A percentile compares a stretch with the other conserved stretches of the same genome.
These are phyloP conservation scores for Hyposoter dolosus DNA, from an alignment of 2,888 invertebrate genomes.

Conservation along the genomic window DNA sequence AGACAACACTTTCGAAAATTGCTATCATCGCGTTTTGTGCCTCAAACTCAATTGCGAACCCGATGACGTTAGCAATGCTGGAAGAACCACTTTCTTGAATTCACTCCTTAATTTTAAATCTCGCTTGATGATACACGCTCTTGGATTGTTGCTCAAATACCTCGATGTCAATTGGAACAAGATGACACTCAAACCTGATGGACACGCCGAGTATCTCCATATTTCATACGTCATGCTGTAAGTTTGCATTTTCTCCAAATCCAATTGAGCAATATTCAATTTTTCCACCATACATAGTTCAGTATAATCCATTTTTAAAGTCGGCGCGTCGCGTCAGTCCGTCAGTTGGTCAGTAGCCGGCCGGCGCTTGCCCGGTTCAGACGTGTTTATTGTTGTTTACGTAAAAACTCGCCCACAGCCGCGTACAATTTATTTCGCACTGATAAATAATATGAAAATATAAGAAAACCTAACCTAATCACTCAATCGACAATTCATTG, in stretches of 20 bases:
- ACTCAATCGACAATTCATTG: background rate
- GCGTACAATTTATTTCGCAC: background rate
- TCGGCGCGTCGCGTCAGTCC: background rate
- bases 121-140: slow-evolving; percentile 88
- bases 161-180: slow-evolving; percentile 89
- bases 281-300: too few species aligned
- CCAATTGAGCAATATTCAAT: background rate
- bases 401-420: background rate
- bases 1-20: slow-evolving; percentile 87
- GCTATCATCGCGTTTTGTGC: slow-evolving; percentile 86
- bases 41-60: slow-evolving; percentile 87
- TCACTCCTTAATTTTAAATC: slow-evolving; percentile 88
- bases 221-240: slow-evolving; percentile 88
- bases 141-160: slow-evolving; percentile 90
- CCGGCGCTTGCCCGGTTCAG: background rate
- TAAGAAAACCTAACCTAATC: too few species aligned
- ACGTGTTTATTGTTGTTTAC: background rate
- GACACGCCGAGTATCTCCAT: slow-evolving; percentile 86
- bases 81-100: slow-evolving; percentile 87
- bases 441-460: background rate
- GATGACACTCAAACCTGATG: slow-evolving; percentile 85
- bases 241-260: slow-evolving; percentile 77
- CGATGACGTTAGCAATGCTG: slow-evolving; percentile 85
- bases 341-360: background rate
- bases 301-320: too few species aligned